phyloP scores from a whole-genome alignment of 2,797 vertebrate genomes.

The Typhlichthys eigenmanni region DNA sequence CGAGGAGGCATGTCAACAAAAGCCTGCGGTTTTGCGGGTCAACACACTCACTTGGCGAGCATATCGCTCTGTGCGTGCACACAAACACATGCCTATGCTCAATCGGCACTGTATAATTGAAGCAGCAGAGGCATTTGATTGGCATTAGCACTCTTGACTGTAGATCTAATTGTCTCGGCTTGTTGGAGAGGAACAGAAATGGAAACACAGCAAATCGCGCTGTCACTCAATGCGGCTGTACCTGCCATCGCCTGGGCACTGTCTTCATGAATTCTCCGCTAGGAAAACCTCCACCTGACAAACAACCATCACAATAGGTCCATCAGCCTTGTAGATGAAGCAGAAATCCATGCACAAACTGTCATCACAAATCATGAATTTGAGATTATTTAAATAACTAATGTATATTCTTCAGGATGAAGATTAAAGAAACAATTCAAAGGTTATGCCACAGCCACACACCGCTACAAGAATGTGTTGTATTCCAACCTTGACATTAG shows the following conservation, averaged over 20 bases:
- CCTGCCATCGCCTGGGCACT: slow-evolving; percentile 27
- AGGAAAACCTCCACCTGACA: slow-evolving; percentile 16
- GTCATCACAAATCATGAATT: slow-evolving; percentile 15
- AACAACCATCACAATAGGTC: slow-evolving; percentile 39
- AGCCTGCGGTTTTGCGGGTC: slow-evolving; percentile 44
- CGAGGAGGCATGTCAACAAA: slow-evolving; percentile 32
- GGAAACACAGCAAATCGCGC: slow-evolving; percentile 67
- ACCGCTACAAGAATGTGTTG: slow-evolving; percentile 6
- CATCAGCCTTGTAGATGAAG: slow-evolving; percentile 39
- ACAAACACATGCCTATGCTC: slow-evolving; percentile 26
- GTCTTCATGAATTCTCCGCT: slow-evolving; percentile 11
- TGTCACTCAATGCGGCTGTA: slow-evolving; percentile 71
- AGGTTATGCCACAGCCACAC: not conserved
- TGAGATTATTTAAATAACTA: too few species aligned
- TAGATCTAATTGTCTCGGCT: slow-evolving; percentile 74
- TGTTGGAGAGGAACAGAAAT: slow-evolving; percentile 75
- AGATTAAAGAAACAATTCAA: too few species aligned
- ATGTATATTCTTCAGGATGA: too few species aligned
- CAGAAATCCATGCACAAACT: slow-evolving; percentile 41
- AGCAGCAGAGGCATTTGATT: slow-evolving; percentile 56
- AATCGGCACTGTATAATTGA: slow-evolving; percentile 31
- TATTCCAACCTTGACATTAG: slow-evolving; percentile 18
- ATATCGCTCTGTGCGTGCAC: slow-evolving; percentile 2
- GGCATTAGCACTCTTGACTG: slow-evolving; percentile 62
- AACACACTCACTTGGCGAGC: slow-evolving; percentile 41